Evolutionary conservation across 2,888 invertebrate species (phyloP).

Genomic region (Prostheceraeus crozeri): DNA sequence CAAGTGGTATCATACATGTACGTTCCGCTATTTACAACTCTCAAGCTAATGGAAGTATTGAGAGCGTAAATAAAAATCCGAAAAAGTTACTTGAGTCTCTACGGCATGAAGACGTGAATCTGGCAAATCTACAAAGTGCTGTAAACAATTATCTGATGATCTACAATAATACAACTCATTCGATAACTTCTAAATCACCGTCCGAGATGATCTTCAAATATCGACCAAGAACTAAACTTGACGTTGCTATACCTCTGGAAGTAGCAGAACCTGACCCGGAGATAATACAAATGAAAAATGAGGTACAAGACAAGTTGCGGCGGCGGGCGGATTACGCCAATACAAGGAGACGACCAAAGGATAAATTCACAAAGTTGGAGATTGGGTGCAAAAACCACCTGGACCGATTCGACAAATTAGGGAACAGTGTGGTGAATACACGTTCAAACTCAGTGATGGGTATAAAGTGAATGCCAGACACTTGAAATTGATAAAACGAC

Average conservation of each 20-base stretch:
- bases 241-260: neutral
- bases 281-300: slow-evolving; percentile 11
- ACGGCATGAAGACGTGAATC: neutral
- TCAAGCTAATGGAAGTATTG: slow-evolving; percentile 28
- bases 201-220: slow-evolving; percentile 24
- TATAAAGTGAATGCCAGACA: slow-evolving; percentile 21
- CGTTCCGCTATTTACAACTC: slow-evolving; percentile 32
- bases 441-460: slow-evolving; percentile 28
- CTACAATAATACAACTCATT: slow-evolving; percentile 17
- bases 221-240: slow-evolving; percentile 23
- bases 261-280: slow-evolving; percentile 12
- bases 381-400: slow-evolving; percentile 1
- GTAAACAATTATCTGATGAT: slow-evolving; percentile 16
- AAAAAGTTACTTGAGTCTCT: slow-evolving; percentile 7
- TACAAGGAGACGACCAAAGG: slow-evolving; percentile 11
- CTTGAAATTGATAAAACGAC: slow-evolving; percentile 24
- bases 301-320: slow-evolving; percentile 4
- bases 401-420: slow-evolving; percentile 17
- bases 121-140: slow-evolving; percentile 20
- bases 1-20: slow-evolving; percentile 26
- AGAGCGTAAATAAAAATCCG: slow-evolving; percentile 21
- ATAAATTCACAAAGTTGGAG: slow-evolving; percentile 7
- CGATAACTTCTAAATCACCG: slow-evolving; percentile 17
- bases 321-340: slow-evolving; percentile 23
- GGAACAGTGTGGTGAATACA: slow-evolving; percentile 18